A percentile compares a stretch with the other conserved stretches of the same genome.
Conservation (phyloP, 1,140 invertebrate species). For the Batillaria attramentaria region DNA sequence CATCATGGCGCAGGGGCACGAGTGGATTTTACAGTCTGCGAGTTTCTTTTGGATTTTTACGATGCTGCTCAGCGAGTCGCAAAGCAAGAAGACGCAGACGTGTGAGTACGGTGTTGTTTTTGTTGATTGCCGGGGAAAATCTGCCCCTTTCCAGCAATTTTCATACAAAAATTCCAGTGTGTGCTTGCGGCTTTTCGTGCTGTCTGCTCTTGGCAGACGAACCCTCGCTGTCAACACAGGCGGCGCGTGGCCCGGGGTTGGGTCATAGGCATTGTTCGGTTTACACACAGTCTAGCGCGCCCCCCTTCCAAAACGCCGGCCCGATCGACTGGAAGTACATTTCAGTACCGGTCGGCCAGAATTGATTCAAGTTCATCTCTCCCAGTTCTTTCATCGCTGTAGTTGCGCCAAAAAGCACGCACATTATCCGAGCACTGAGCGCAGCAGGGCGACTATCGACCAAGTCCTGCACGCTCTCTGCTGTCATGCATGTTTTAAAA, state of each 20-base stretch:
- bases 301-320: background rate
- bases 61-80: conserved; percentile 48
- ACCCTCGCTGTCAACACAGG: background rate
- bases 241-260: background rate
- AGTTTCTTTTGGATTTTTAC: conserved; percentile 54
- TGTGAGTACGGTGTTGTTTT: conserved; percentile 46
- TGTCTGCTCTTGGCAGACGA: conserved; percentile 14
- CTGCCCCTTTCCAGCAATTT: background rate
- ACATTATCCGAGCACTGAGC: background rate
- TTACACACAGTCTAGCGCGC: background rate
- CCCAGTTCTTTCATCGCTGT: background rate
- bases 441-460: background rate
- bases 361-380: background rate
- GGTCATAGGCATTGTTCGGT: background rate
- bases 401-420: background rate
- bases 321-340: background rate
- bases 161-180: conserved; percentile 14
- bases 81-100: conserved; percentile 52
- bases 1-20: conserved; percentile 50
- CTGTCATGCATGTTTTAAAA: conserved; percentile 16
- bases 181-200: background rate
- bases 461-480: background rate
- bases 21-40: conserved; percentile 51
- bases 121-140: background rate
- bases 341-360: background rate